These are phyloP conservation scores for Neoitamus cyanurus DNA, from an alignment of 2,888 invertebrate genomes.

Conservation along the genomic window DNA sequence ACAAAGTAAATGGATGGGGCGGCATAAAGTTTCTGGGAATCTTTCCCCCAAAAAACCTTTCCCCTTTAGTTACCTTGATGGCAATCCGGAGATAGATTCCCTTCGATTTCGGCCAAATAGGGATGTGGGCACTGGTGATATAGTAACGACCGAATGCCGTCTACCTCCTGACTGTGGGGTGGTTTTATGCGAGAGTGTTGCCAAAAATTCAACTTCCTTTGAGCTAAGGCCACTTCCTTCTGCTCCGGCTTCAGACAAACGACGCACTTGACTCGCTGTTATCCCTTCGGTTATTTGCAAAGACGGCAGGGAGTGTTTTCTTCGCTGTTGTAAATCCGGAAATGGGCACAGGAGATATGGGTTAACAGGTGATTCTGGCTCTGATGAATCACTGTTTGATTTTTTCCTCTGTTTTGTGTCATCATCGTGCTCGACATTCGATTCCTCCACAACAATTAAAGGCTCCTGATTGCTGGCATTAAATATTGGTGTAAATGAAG, in stretches of 20 bases:
- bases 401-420: conserved; percentile 68
- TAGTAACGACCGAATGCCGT: conserved; percentile 87
- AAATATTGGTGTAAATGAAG: conserved; percentile 74
- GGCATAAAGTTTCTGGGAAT: not conserved
- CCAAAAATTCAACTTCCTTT: conserved; percentile 85
- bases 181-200: conserved; percentile 81
- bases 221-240: conserved; percentile 78
- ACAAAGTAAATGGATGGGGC: conserved; percentile 17
- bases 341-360: conserved; percentile 86
- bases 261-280: conserved; percentile 86
- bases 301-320: conserved; percentile 86
- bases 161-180: conserved; percentile 78
- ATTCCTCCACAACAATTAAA: conserved; percentile 85
- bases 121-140: conserved; percentile 81
- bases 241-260: conserved; percentile 82
- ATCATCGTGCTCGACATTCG: conserved; percentile 75
- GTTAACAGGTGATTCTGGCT: conserved; percentile 82
- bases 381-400: conserved; percentile 70
- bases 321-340: conserved; percentile 77
- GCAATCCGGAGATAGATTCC: conserved; percentile 84
- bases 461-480: conserved; percentile 75
- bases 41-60: not conserved
- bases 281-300: conserved; percentile 86
- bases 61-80: conserved; percentile 65
- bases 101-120: conserved; percentile 84